Evolutionary conservation across 92 coral and sea anemone species (phyloP).

Genomic region (Bergia sp.): DNA sequence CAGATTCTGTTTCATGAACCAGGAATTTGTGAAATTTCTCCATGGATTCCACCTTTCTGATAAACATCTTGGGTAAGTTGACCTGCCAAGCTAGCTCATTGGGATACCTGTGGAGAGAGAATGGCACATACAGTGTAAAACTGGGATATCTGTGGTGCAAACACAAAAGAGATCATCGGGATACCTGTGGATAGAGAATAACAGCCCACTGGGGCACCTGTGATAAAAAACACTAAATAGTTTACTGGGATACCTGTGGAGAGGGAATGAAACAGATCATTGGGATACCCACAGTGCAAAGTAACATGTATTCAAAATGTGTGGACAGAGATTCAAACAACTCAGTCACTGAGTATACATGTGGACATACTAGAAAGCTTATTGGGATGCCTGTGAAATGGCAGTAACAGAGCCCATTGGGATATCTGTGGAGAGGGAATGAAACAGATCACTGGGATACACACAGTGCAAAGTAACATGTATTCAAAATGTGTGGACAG

Average conservation of each 20-base stretch:
- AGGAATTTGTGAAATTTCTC: slow-evolving; percentile 82
- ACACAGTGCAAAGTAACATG: too few relatives aligned
- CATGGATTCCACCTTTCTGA: slow-evolving; percentile 80
- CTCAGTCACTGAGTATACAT: not conserved
- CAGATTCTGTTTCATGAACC: slow-evolving; percentile 94
- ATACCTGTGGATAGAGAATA: not conserved
- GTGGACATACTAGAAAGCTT: not conserved
- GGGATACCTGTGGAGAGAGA: slow-evolving; percentile 72
- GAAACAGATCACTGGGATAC: not conserved
- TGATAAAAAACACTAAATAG: not conserved
- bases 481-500: too few relatives aligned
- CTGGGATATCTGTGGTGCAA: not conserved
- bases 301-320: too few relatives aligned
- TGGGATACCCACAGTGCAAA: too few relatives aligned
- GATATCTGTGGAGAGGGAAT: not conserved
- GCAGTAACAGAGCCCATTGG: not conserved
- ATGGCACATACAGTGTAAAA: not conserved
- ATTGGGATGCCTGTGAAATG: not conserved
- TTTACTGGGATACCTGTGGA: slow-evolving; percentile 84
- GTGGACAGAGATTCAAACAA: too few relatives aligned
- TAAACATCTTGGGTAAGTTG: slow-evolving; percentile 75
- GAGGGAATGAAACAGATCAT: not conserved
- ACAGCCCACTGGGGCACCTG: not conserved
- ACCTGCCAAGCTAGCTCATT: slow-evolving; percentile 95
- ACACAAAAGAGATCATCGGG: not conserved